Percentiles rank a stretch among this genome's conserved stretches.
Evolutionary conservation across 2,888 invertebrate species (phyloP).

Genomic region (Pilophorus perplexus): DNA sequence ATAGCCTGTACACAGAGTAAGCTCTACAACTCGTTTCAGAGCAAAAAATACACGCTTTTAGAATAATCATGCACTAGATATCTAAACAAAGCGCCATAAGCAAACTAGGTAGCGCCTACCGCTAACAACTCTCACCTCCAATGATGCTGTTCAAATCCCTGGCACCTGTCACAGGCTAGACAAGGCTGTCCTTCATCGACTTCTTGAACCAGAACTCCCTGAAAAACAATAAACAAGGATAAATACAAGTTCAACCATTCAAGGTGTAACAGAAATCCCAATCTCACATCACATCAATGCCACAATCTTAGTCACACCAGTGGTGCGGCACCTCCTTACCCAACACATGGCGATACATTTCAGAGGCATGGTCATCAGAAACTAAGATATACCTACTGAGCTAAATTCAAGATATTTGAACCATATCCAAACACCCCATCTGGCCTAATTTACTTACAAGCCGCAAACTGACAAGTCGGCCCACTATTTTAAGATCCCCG

Average conservation of each 20-base stretch:
- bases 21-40: no score
- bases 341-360: slow-evolving; percentile 18
- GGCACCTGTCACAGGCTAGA: slow-evolving; percentile 76
- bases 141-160: slow-evolving; percentile 77
- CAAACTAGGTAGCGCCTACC: no score
- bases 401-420: slow-evolving; percentile 5
- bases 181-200: slow-evolving; percentile 83
- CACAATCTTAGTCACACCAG: no score
- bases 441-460: not conserved
- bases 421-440: slow-evolving; percentile 12
- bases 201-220: slow-evolving; percentile 85
- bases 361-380: not conserved
- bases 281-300: no score
- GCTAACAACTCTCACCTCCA: slow-evolving; percentile 75
- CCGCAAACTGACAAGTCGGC: slow-evolving; percentile 10
- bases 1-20: no score
- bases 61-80: no score
- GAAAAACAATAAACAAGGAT: slow-evolving; percentile 52
- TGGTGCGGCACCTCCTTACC: not conserved
- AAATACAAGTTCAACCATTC: not conserved
- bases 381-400: slow-evolving; percentile 4
- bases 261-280: no score
- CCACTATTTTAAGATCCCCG: not conserved
- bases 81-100: not conserved
- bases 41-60: no score